Percentiles rank a stretch among this genome's conserved stretches.
These are phyloP conservation scores for Phalacrocorax aristotelis DNA, from an alignment of 2,113 vertebrate genomes.

Conservation along the genomic window DNA sequence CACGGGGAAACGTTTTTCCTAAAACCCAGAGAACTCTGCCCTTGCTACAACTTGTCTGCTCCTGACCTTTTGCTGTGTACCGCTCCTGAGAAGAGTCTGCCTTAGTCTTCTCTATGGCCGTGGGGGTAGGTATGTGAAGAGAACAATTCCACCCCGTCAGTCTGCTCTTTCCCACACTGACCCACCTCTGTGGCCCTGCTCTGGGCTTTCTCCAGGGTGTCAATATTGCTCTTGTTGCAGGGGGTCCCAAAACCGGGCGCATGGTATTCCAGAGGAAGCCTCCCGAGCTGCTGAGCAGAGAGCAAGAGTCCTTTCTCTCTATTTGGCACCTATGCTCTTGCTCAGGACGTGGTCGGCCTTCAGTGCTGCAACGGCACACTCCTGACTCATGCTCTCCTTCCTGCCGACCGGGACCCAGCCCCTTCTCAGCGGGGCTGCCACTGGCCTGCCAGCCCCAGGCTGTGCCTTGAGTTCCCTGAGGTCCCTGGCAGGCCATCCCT, in stretches of 20 bases:
- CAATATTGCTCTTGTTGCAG: background rate
- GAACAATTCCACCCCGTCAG: background rate
- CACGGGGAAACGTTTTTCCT: background rate
- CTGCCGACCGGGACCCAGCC: background rate
- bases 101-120: background rate
- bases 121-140: background rate
- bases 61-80: background rate
- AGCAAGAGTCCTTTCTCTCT: background rate
- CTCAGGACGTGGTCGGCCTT: background rate
- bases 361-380: accelerated
- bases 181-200: background rate
- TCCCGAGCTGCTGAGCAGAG: background rate
- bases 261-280: background rate
- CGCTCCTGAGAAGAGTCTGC: background rate
- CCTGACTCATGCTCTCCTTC: background rate
- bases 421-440: background rate
- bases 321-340: background rate
- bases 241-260: background rate
- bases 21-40: background rate
- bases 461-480: background rate
- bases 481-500: background rate
- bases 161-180: background rate
- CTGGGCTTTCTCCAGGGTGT: background rate
- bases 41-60: background rate
- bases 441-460: background rate